phyloP scores from a whole-genome alignment of 2,888 invertebrate genomes.

The Tiliacea aurago region DNA sequence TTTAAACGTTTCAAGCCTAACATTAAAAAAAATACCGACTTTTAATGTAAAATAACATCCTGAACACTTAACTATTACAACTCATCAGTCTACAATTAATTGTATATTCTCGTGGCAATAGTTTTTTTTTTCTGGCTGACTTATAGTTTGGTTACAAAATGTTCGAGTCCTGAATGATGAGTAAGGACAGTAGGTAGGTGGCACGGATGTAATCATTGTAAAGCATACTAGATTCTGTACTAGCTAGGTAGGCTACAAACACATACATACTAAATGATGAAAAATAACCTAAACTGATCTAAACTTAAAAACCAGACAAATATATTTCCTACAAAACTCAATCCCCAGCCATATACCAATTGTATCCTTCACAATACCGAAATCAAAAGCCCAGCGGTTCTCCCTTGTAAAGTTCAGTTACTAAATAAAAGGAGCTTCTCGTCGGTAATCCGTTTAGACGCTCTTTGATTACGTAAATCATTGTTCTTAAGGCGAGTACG shows the following conservation, averaged over 20 bases:
- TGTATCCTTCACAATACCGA: slow-evolving; percentile 26
- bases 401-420: slow-evolving; percentile 55
- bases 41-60: too few species aligned
- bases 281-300: background rate
- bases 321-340: background rate
- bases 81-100: too few species aligned
- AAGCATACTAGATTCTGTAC: too few species aligned
- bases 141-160: too few species aligned
- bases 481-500: slow-evolving; percentile 79
- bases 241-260: background rate
- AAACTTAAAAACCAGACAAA: background rate
- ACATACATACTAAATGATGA: background rate
- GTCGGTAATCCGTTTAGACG: slow-evolving; percentile 75
- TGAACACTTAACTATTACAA: too few species aligned
- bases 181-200: too few species aligned
- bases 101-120: too few species aligned
- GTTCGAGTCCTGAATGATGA: too few species aligned
- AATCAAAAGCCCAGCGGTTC: slow-evolving; percentile 37
- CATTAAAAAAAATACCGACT: too few species aligned
- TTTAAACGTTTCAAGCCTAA: too few species aligned
- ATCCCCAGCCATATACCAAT: background rate
- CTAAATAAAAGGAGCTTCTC: slow-evolving; percentile 67
- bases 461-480: slow-evolving; percentile 87
- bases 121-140: too few species aligned
- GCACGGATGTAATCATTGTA: too few species aligned